These are phyloP conservation scores for Corapipo altera DNA, from an alignment of 2,113 vertebrate genomes.

Conservation along the genomic window DNA sequence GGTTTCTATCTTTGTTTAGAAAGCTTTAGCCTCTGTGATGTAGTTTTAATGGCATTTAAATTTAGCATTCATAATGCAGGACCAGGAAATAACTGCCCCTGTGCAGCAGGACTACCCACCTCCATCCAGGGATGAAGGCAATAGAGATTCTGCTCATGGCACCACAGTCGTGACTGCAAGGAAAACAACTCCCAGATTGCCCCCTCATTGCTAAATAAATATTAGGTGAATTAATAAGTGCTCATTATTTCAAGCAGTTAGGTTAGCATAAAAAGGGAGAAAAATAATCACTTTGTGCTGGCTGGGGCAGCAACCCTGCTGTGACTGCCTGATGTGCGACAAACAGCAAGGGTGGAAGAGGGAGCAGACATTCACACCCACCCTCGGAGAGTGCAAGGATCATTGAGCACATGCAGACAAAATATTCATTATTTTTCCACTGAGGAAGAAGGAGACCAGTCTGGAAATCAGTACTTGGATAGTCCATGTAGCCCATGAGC, in stretches of 20 bases:
- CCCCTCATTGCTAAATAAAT: not conserved
- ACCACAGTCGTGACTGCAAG: not conserved
- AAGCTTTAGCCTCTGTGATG: not conserved
- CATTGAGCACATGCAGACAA: not conserved
- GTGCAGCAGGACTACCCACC: not conserved
- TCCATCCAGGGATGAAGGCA: not conserved
- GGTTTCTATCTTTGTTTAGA: not conserved
- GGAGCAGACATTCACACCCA: not conserved
- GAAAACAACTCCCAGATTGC: not conserved
- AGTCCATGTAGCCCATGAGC: too few species aligned
- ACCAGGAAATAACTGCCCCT: not conserved
- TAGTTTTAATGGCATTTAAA: constrained; percentile 38
- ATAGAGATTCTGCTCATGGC: not conserved
- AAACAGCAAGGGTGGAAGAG: not conserved
- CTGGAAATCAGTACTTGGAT: not conserved
- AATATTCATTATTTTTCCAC: not conserved
- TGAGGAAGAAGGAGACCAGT: not conserved
- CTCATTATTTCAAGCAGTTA: not conserved
- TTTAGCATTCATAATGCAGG: constrained; percentile 20
- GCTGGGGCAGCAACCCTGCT: not conserved
- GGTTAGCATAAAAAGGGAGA: not conserved
- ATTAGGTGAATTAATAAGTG: not conserved
- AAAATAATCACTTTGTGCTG: not conserved
- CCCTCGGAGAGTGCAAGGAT: not conserved
- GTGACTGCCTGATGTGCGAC: not conserved